Conservation (phyloP, 2,113 vertebrate species). For the Nymphicus hollandicus region DNA sequence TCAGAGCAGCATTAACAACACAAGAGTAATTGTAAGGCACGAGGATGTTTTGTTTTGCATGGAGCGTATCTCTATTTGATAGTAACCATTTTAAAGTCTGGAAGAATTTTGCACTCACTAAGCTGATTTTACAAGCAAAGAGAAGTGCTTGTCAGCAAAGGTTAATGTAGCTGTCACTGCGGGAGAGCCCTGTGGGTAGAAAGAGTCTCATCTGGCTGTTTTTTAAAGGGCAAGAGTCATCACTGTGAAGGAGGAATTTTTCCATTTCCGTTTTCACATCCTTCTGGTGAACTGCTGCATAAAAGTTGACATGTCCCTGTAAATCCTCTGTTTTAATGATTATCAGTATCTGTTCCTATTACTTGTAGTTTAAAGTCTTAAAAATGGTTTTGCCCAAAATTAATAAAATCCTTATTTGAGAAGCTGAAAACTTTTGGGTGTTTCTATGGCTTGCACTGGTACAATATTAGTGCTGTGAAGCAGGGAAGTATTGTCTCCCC, state of each 20-base stretch:
- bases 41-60: constrained; percentile 40
- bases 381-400: neutral
- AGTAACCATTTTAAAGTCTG: constrained; percentile 48
- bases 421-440: neutral
- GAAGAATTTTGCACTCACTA: constrained; percentile 54
- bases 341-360: neutral
- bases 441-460: neutral
- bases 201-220: constrained; percentile 52
- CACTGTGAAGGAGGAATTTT: constrained; percentile 17
- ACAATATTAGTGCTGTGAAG: neutral
- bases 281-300: neutral
- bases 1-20: neutral
- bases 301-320: neutral
- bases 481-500: neutral
- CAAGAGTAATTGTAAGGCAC: neutral
- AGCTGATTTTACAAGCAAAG: constrained; percentile 64
- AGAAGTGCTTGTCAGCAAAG: constrained; percentile 64
- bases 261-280: constrained; percentile 13
- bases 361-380: neutral
- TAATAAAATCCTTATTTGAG: neutral
- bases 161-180: constrained; percentile 66
- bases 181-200: constrained; percentile 57
- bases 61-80: neutral
- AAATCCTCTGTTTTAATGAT: neutral
- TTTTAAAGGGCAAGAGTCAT: constrained; percentile 66